phyloP scores from a whole-genome alignment of 2,113 vertebrate species.

The Platichthys flesus region DNA sequence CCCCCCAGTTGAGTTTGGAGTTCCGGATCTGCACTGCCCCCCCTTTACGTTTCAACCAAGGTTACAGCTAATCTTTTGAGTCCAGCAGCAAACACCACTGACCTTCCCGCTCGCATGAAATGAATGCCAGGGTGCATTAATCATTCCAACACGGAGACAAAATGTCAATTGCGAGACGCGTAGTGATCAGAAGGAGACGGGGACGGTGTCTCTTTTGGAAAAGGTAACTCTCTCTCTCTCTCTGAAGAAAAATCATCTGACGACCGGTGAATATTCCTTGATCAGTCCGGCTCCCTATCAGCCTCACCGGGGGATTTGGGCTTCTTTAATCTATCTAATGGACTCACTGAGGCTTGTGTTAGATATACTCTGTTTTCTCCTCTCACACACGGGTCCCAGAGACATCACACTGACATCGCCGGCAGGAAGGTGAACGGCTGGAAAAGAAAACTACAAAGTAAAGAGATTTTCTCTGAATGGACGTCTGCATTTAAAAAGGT shows the following conservation, averaged over 20 bases:
- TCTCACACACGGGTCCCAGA: background rate
- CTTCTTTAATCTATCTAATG: conserved; percentile 59
- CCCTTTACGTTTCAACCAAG: conserved; percentile 9
- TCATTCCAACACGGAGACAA: conserved; percentile 30
- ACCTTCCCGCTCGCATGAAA: conserved; percentile 58
- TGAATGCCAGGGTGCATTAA: conserved; percentile 54
- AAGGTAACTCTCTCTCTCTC: conserved; percentile 17
- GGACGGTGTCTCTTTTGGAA: background rate
- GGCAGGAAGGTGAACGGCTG: background rate
- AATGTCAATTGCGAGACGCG: conserved; percentile 53
- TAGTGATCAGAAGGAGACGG: conserved; percentile 33
- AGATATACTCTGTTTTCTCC: conserved; percentile 21
- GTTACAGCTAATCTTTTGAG: conserved; percentile 37
- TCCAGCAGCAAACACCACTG: conserved; percentile 60
- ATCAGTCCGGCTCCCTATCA: conserved; percentile 39
- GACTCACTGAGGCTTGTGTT: conserved; percentile 29
- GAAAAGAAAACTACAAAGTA: background rate
- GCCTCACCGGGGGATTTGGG: conserved; percentile 46
- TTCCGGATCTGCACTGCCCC: background rate
- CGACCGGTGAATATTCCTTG: conserved; percentile 29
- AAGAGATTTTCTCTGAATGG: background rate
- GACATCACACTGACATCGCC: background rate
- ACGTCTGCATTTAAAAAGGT: background rate
- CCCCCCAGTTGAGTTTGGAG: background rate
- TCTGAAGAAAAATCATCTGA: conserved; percentile 61